These are phyloP conservation scores for Isoperla grammatica DNA, from an alignment of 2,888 invertebrate genomes.

Conservation along the genomic window DNA sequence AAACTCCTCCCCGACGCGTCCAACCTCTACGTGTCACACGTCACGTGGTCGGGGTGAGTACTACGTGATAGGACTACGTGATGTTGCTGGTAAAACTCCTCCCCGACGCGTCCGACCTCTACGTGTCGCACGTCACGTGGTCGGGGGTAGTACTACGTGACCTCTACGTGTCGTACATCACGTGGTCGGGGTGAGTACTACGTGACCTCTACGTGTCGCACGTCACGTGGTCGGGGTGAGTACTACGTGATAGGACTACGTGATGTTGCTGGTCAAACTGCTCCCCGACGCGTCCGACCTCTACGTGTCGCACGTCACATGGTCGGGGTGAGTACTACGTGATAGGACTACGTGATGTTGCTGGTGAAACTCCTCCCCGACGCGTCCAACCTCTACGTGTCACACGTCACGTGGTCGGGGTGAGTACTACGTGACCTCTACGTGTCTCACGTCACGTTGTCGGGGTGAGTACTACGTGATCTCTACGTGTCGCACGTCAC, in stretches of 20 bases:
- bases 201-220: conserved; percentile 59
- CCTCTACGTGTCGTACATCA: conserved; percentile 57
- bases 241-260: neutral
- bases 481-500: conserved; percentile 59
- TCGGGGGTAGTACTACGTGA: conserved; percentile 53
- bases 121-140: conserved; percentile 62
- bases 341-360: conserved; percentile 57
- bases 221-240: conserved; percentile 58
- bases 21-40: conserved; percentile 57
- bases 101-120: conserved; percentile 53
- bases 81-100: conserved; percentile 61
- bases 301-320: conserved; percentile 49
- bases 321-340: conserved; percentile 39
- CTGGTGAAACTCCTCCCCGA: conserved; percentile 59
- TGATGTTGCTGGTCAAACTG: conserved; percentile 59
- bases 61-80: conserved; percentile 53
- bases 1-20: conserved; percentile 54
- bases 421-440: conserved; percentile 54
- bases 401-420: conserved; percentile 63
- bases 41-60: conserved; percentile 31
- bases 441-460: conserved; percentile 62
- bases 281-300: conserved; percentile 54
- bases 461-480: conserved; percentile 47
- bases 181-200: conserved; percentile 57
- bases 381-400: conserved; percentile 52